These are phyloP conservation scores for Bombus confusus DNA, from an alignment of 1,140 invertebrate genomes.

Conservation along the genomic window DNA sequence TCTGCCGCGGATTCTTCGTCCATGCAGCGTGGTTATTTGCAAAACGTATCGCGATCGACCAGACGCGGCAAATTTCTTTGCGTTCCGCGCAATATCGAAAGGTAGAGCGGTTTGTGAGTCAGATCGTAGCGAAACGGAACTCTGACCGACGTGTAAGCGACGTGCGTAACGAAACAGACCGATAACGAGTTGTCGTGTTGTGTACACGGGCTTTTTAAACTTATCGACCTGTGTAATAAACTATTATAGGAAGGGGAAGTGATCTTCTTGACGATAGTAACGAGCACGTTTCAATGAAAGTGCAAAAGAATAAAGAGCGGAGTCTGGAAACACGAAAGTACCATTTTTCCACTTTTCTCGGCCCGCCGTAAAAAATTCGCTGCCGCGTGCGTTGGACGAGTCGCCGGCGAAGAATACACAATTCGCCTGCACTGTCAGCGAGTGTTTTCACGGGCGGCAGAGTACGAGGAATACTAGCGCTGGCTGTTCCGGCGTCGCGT, in stretches of 20 bases:
- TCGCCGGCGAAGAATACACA: neutral
- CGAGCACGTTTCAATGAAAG: neutral
- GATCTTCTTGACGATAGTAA: neutral
- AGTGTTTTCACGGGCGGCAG: constrained; percentile 2
- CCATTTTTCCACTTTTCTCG: neutral
- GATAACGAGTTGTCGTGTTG: neutral
- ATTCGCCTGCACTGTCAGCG: neutral
- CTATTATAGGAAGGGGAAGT: neutral
- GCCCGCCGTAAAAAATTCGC: neutral
- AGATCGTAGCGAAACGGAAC: neutral
- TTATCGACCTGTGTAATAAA: too few relatives aligned
- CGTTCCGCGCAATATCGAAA: neutral
- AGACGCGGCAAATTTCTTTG: neutral
- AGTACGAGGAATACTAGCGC: neutral
- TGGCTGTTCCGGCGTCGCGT: neutral
- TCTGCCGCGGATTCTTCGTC: neutral
- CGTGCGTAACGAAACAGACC: neutral
- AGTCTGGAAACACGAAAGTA: neutral
- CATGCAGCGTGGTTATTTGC: neutral
- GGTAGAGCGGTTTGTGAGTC: neutral
- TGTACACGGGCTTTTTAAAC: neutral
- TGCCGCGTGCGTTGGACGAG: neutral
- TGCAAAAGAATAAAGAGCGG: neutral
- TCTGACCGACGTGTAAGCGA: neutral
- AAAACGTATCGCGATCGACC: neutral